phyloP scores from a whole-genome alignment of 2,888 invertebrate species.

The Amiota mariae region DNA sequence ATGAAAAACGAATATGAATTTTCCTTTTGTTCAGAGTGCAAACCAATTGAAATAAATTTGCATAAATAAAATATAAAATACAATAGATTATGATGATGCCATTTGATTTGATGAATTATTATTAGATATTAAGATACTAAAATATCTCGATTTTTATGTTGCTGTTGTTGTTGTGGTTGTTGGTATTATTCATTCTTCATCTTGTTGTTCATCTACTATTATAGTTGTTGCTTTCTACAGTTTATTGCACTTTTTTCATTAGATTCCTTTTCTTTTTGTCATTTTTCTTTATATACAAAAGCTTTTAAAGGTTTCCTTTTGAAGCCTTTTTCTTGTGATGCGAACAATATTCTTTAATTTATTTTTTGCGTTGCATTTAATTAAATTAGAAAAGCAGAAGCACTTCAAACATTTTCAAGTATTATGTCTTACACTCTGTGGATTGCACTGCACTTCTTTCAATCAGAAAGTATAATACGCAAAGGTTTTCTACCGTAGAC shows the following conservation, averaged over 20 bases:
- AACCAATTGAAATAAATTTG: constrained; percentile 67
- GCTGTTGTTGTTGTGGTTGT: constrained; percentile 17
- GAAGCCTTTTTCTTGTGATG: background rate
- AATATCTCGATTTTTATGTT: background rate
- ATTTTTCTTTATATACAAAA: constrained; percentile 8
- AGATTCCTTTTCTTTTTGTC: background rate
- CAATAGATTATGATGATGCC: too few relatives aligned
- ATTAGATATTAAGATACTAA: constrained; percentile 7
- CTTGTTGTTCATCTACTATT: background rate
- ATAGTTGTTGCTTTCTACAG: constrained; percentile 6
- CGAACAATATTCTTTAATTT: background rate
- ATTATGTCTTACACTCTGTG: constrained; percentile 33
- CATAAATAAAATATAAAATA: constrained; percentile 49
- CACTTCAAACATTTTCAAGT: constrained; percentile 29
- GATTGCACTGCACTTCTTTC: background rate
- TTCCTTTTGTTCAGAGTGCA: constrained; percentile 58
- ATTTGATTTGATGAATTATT: background rate
- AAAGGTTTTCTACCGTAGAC: background rate
- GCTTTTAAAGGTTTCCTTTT: background rate
- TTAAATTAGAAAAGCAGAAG: background rate
- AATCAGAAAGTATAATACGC: constrained; percentile 43
- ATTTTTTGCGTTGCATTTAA: background rate
- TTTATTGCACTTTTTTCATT: constrained; percentile 24
- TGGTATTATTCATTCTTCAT: background rate
- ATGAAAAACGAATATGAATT: constrained; percentile 14